These are phyloP conservation scores for Biston betularia DNA, from an alignment of 2,888 invertebrate genomes.

Conservation along the genomic window DNA sequence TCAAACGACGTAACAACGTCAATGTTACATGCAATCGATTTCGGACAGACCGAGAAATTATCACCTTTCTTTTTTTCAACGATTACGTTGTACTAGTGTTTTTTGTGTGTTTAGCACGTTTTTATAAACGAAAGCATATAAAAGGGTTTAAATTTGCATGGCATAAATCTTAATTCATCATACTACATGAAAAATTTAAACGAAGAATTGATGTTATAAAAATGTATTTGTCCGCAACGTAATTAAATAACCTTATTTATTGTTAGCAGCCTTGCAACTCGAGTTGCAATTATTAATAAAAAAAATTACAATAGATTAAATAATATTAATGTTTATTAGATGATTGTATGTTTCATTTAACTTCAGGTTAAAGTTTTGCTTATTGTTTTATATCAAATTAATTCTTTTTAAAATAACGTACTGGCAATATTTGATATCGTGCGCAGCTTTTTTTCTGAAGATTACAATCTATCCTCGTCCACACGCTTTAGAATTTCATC, in stretches of 20 bases:
- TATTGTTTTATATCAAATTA: conserved; percentile 10
- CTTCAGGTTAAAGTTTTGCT: background rate
- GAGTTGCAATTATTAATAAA: conserved; percentile 33
- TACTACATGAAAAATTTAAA: conserved; percentile 21
- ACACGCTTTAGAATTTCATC: conserved; percentile 75
- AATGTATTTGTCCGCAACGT: conserved; percentile 1
- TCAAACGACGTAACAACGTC: conserved; percentile 55
- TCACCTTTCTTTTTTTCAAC: conserved; percentile 37
- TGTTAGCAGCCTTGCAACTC: conserved; percentile 11
- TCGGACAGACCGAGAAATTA: conserved; percentile 67
- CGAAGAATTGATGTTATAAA: conserved; percentile 3
- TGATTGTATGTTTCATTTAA: too few relatives aligned
- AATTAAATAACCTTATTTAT: conserved; percentile 28
- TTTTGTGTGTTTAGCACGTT: too few relatives aligned
- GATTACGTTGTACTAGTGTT: conserved; percentile 39
- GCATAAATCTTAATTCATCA: conserved; percentile 24
- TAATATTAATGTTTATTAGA: conserved; percentile 1
- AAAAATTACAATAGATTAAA: conserved; percentile 47
- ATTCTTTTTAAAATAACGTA: conserved; percentile 21
- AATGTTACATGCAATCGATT: conserved; percentile 73
- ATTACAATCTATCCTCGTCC: conserved; percentile 60
- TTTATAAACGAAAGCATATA: conserved; percentile 25
- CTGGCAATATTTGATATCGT: conserved; percentile 48
- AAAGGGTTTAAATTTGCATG: conserved; percentile 35
- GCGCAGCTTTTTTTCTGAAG: conserved; percentile 48